Base-by-base conservation (phyloP, 2,797 vertebrate species). In the Mormyrus proboscirostris region DNA sequence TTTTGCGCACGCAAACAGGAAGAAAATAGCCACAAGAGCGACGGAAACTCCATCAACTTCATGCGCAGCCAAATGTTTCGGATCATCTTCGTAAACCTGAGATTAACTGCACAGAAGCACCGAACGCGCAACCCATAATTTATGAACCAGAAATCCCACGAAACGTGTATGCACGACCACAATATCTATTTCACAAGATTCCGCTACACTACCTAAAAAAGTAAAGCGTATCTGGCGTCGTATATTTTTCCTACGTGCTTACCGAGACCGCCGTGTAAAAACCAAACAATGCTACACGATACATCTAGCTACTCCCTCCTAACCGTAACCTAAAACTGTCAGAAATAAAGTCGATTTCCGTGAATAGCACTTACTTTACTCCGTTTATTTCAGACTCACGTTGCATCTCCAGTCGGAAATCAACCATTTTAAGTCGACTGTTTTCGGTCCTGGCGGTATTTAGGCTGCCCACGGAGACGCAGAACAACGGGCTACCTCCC, bases 341-440 rank as follows among this genome's bases (percentile, higher is more conserved):
- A 25, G 22, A 53, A 41, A 90, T 90, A 86, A 79, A 91, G 79
- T 89, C 47, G 50, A 92, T 91, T 90, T 90, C 92, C 91, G 90
- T 49, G 87, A 76, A 57, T 25, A 88, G 8, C 55, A 89, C 69
- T 92, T 87, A 92, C 91, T 93, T 94, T 88, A 90, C 89, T 90
- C 87, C 91, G 91, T 93, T 90, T 90, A 91, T 88, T 93, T 92
- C 88, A 41, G 89, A 93, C 92, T 94, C 89, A 22, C 88, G 90
- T 41, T 93, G 91, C 90, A 93, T 93, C 92, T 93, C 93, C 16
- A 92, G 92, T 93, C 93, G 92, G 90, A 93, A 94, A 94, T 94
- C 92, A 92, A 96, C 90, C 96, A 97, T 97, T 94, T 95, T 96
- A 95, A 93, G 93, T 92, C 92, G 92, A 93, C 91, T 91, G 93